Percentiles rank a stretch among this genome's conserved stretches.
phyloP scores from a whole-genome alignment of 2,113 vertebrate genomes.

The Chlorodrepanis virens region DNA sequence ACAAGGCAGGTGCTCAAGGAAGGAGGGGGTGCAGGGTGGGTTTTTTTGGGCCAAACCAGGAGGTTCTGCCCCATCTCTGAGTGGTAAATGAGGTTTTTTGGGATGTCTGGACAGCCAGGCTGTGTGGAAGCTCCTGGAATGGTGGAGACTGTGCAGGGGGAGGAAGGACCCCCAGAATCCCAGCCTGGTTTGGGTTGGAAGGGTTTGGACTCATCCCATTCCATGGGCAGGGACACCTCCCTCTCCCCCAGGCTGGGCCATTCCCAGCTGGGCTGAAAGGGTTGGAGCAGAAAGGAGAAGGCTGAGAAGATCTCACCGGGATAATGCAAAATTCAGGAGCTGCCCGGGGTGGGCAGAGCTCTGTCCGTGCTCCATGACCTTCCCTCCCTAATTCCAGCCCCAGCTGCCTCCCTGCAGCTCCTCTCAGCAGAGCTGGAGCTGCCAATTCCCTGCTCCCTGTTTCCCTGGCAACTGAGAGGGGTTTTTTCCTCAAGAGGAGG shows the following conservation, averaged over 20 bases:
- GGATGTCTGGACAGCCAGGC: background rate
- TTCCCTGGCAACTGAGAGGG: conserved; percentile 5
- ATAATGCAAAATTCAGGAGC: background rate
- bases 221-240: background rate
- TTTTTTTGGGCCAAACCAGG: background rate
- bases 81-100: background rate
- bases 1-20: background rate
- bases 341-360: background rate
- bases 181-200: background rate
- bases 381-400: background rate
- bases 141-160: background rate
- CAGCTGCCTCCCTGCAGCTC: background rate
- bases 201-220: background rate
- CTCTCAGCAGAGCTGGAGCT: background rate
- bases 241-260: no score
- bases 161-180: background rate
- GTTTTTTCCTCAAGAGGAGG: background rate
- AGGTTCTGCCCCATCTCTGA: rapidly evolving
- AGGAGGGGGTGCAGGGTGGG: rapidly evolving
- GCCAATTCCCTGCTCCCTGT: background rate
- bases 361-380: background rate
- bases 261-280: background rate
- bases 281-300: background rate
- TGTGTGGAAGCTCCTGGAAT: background rate
- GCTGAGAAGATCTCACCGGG: background rate